Percentiles rank a stretch among this genome's conserved stretches.
These are phyloP conservation scores for Coptodon rendalli DNA, from an alignment of 2,113 vertebrate genomes.

Conservation along the genomic window DNA sequence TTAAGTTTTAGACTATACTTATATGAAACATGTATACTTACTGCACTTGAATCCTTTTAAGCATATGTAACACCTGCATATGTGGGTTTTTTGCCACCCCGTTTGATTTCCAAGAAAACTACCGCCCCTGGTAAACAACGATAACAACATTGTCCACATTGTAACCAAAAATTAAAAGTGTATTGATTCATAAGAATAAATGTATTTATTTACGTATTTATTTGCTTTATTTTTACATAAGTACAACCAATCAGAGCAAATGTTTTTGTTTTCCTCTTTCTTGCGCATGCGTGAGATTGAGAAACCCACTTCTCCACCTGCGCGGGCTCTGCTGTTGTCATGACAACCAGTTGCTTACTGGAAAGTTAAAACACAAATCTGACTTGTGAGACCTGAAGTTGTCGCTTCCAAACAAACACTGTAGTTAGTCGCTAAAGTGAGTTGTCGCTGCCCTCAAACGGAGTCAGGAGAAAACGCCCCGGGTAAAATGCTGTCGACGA, in stretches of 20 bases:
- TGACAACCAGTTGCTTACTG: neutral
- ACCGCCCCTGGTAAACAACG: neutral
- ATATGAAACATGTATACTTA: neutral
- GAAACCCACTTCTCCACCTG: neutral
- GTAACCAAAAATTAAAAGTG: neutral
- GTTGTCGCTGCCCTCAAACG: neutral
- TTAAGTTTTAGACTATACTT: neutral
- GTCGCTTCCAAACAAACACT: neutral
- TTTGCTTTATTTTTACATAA: neutral
- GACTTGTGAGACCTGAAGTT: neutral
- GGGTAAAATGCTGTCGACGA: constrained; percentile 7
- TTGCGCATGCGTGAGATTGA: neutral
- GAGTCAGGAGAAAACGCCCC: neutral
- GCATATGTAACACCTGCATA: neutral
- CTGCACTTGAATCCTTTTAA: neutral
- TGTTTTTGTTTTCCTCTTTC: neutral
- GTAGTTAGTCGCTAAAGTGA: neutral
- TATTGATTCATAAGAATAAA: neutral
- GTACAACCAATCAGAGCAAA: neutral
- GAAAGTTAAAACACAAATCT: neutral
- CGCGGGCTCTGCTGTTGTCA: neutral
- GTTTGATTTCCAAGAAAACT: too few relatives aligned
- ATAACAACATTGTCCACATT: neutral
- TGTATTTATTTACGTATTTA: neutral
- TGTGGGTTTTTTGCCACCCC: neutral